phyloP scores from a whole-genome alignment of 2,113 vertebrate species.

The Nannobrachium achirus region DNA sequence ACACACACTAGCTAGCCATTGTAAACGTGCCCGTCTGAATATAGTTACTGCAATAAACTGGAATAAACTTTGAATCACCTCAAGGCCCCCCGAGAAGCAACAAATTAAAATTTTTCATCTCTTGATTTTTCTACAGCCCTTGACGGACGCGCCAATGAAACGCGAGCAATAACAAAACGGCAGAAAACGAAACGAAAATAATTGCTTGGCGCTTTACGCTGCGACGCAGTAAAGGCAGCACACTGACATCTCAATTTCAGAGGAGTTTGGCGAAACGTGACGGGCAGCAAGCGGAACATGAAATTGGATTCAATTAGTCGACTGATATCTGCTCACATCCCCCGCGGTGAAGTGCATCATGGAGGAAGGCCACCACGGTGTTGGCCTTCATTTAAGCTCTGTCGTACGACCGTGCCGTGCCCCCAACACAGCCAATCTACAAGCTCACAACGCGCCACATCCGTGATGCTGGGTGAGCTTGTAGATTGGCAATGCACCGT shows the following conservation, averaged over 20 bases:
- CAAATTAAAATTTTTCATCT: conserved; percentile 23
- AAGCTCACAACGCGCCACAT: no score
- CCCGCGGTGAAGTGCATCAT: conserved; percentile 57
- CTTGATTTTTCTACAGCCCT: conserved; percentile 15
- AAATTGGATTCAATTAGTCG: conserved; percentile 75
- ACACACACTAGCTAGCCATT: not conserved
- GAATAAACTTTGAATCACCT: conserved; percentile 32
- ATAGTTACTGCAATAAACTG: not conserved
- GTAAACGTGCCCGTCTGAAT: conserved; percentile 24
- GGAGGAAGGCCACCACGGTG: not conserved
- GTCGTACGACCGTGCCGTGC: no score
- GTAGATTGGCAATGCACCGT: no score
- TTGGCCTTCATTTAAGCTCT: no score
- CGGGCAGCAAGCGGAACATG: conserved; percentile 59
- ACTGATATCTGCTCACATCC: conserved; percentile 41
- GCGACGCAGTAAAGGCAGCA: not conserved
- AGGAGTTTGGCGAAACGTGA: conserved; percentile 63
- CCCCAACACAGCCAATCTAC: no score
- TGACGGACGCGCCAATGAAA: conserved; percentile 17
- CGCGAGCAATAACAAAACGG: conserved; percentile 6
- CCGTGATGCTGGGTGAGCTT: no score
- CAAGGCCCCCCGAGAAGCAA: not conserved
- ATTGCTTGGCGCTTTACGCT: conserved; percentile 13
- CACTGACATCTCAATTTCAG: conserved; percentile 51
- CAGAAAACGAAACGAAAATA: conserved; percentile 21